Conservation (phyloP, 1,140 invertebrate genomes). For the Polypedilum vanderplanki region DNA sequence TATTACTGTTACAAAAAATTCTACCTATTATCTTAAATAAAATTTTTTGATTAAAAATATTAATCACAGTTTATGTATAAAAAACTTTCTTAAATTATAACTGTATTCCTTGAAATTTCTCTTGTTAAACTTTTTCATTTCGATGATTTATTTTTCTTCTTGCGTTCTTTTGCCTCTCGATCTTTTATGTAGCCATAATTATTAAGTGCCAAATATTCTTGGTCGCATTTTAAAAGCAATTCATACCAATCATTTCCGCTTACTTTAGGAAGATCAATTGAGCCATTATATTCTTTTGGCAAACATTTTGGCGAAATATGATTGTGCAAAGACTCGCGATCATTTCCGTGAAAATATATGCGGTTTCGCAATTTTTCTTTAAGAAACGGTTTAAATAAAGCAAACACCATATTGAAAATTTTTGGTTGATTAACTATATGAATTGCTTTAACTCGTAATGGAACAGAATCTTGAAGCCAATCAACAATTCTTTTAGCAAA, state of each 20-base stretch:
- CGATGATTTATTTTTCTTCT: background rate
- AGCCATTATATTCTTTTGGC: constrained; percentile 71
- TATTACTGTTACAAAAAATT: background rate
- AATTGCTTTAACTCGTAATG: constrained; percentile 73
- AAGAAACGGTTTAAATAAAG: constrained; percentile 79
- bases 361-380: constrained; percentile 64
- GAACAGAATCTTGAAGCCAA: constrained; percentile 74
- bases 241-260: constrained; percentile 65
- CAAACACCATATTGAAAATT: constrained; percentile 80
- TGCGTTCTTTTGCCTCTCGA: constrained; percentile 11
- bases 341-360: constrained; percentile 77
- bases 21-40: too few relatives aligned
- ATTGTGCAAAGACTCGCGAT: constrained; percentile 70
- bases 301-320: constrained; percentile 70
- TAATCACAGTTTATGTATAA: too few relatives aligned
- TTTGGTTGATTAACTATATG: constrained; percentile 84
- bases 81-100: too few relatives aligned
- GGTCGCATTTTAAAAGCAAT: constrained; percentile 59
- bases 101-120: too few relatives aligned
- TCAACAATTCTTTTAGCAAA: constrained; percentile 77
- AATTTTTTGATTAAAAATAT: too few relatives aligned
- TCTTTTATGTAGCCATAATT: constrained; percentile 67
- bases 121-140: background rate
- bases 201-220: constrained; percentile 68
- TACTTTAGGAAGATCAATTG: constrained; percentile 55